Percentiles rank a stretch among this genome's conserved stretches.
Conservation (phyloP, 2,113 vertebrate species). For the Urocolius indicus region DNA sequence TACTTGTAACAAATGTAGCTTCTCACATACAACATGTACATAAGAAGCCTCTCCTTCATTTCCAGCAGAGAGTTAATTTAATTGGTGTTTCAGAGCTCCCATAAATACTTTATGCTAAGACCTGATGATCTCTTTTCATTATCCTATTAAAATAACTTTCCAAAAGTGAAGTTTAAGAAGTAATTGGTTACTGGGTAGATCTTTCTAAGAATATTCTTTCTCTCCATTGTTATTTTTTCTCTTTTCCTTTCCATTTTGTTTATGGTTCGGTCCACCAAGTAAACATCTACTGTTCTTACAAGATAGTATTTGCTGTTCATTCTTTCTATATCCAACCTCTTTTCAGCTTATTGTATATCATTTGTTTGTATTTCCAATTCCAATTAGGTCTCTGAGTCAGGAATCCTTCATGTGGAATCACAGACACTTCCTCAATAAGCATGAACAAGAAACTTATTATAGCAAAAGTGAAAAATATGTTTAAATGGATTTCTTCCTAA, state of each 20-base stretch:
- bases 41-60: background rate
- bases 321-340: background rate
- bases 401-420: background rate
- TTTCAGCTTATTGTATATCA: background rate
- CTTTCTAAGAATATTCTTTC: background rate
- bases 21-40: background rate
- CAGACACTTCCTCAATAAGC: background rate
- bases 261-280: background rate
- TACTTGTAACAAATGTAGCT: background rate
- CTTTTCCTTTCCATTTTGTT: background rate
- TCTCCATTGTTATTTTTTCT: background rate
- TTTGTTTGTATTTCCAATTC: background rate
- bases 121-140: background rate
- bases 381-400: background rate
- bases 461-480: background rate
- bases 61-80: background rate
- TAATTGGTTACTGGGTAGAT: background rate
- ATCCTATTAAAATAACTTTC: background rate
- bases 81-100: background rate
- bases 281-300: background rate
- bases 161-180: background rate
- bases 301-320: background rate
- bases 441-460: background rate
- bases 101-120: background rate
- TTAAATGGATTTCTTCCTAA: background rate